Evolutionary conservation across 2,797 vertebrate genomes (phyloP).

Genomic region (Eurystomus glaucurus): DNA sequence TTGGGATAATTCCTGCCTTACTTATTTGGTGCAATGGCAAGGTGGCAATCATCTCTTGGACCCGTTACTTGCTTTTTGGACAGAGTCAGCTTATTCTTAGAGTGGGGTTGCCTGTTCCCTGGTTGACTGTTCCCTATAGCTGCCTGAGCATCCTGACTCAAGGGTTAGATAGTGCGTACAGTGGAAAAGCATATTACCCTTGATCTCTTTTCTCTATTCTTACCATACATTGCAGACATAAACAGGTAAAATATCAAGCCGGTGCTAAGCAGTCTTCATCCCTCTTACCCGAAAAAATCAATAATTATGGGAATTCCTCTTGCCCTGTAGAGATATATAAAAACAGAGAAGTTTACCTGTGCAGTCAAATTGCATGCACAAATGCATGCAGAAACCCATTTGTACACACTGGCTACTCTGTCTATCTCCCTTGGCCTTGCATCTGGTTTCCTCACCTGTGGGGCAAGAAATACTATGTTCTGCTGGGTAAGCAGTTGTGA

Average conservation of each 20-base stretch:
- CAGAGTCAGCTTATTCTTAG: neutral
- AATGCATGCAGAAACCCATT: neutral
- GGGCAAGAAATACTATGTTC: neutral
- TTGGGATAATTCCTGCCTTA: neutral
- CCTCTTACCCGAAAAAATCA: neutral
- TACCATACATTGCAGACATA: neutral
- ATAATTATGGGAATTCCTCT: neutral
- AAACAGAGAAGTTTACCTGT: neutral
- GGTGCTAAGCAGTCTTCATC: neutral
- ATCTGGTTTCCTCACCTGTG: neutral
- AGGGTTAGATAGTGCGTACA: neutral
- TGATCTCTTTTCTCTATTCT: neutral
- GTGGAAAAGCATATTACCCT: neutral
- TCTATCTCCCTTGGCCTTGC: neutral
- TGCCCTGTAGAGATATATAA: neutral
- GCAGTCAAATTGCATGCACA: neutral
- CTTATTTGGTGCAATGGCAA: neutral
- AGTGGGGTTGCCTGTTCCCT: neutral
- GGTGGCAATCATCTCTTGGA: neutral
- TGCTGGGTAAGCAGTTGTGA: neutral
- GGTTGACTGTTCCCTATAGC: neutral
- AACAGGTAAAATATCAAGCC: neutral
- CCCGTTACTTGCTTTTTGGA: neutral
- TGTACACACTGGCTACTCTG: neutral
- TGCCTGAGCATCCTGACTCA: neutral